phyloP scores from a whole-genome alignment of 2,888 invertebrate species.

The Sminthurides aquaticus region DNA sequence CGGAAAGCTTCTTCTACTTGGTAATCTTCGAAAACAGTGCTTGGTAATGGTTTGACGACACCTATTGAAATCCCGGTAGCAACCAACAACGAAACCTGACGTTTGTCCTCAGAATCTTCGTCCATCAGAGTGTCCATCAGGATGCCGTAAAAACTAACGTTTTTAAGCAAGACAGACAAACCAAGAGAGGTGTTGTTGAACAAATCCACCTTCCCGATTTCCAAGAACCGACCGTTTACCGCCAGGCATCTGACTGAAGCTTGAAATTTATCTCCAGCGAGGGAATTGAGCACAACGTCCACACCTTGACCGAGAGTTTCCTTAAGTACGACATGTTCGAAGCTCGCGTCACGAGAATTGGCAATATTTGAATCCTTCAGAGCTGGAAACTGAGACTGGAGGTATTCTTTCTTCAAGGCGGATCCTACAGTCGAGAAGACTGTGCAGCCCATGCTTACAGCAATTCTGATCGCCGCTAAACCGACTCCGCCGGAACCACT shows the following conservation, averaged over 20 bases:
- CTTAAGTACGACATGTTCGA: conserved; percentile 51
- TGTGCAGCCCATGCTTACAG: conserved; percentile 58
- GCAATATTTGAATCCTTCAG: conserved; percentile 63
- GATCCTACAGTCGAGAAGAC: conserved; percentile 65
- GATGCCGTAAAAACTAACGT: conserved; percentile 68
- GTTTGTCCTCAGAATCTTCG: conserved; percentile 52
- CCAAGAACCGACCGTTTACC: no score
- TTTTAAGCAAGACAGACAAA: conserved; percentile 62
- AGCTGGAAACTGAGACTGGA: conserved; percentile 74
- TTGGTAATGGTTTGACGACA: conserved; percentile 61
- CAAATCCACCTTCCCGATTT: conserved; percentile 80
- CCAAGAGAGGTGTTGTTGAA: conserved; percentile 58
- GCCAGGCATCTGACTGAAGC: conserved; percentile 53
- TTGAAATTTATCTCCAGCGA: conserved; percentile 54
- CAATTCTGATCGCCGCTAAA: conserved; percentile 67
- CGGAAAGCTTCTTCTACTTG: conserved; percentile 66
- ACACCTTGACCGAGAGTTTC: conserved; percentile 52
- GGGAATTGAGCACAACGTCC: conserved; percentile 54
- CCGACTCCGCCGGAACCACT: conserved; percentile 73
- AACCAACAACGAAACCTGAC: conserved; percentile 53
- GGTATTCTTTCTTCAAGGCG: conserved; percentile 74
- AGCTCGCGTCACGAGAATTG: conserved; percentile 55
- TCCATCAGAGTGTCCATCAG: conserved; percentile 64
- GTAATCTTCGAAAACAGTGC: conserved; percentile 57
- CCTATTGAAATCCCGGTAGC: conserved; percentile 59